phyloP scores from a whole-genome alignment of 2,113 vertebrate species.

The Podarcis raffonei region DNA sequence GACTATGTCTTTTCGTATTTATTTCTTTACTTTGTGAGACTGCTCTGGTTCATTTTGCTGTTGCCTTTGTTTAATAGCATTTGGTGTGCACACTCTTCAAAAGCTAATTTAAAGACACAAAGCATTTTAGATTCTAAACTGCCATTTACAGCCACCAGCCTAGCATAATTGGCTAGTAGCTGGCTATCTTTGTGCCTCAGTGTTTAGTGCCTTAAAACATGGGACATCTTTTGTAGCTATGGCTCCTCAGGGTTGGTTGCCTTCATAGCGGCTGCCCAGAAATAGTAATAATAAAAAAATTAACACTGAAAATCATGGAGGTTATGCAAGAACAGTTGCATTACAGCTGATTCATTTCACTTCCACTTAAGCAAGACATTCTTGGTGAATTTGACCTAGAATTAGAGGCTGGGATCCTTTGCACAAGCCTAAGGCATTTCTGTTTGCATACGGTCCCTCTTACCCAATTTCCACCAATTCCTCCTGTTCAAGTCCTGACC shows the following conservation, averaged over 20 bases:
- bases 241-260: background rate
- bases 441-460: background rate
- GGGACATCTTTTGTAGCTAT: background rate
- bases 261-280: background rate
- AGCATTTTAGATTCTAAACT: background rate
- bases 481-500: too few species aligned
- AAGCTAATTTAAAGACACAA: background rate
- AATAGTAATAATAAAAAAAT: background rate
- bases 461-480: too few species aligned
- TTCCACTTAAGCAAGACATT: background rate
- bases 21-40: constrained; percentile 66
- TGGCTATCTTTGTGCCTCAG: background rate
- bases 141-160: background rate
- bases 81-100: background rate
- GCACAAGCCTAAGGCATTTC: background rate
- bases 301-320: too few species aligned
- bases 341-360: background rate
- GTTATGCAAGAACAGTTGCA: background rate
- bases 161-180: background rate
- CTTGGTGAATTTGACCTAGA: background rate
- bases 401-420: background rate
- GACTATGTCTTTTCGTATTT: constrained; percentile 60
- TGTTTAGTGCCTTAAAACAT: constrained; percentile 1
- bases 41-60: constrained; percentile 39
- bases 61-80: background rate